Conservation (phyloP, 2,113 vertebrate genomes). For the Microtus pennsylvanicus region DNA sequence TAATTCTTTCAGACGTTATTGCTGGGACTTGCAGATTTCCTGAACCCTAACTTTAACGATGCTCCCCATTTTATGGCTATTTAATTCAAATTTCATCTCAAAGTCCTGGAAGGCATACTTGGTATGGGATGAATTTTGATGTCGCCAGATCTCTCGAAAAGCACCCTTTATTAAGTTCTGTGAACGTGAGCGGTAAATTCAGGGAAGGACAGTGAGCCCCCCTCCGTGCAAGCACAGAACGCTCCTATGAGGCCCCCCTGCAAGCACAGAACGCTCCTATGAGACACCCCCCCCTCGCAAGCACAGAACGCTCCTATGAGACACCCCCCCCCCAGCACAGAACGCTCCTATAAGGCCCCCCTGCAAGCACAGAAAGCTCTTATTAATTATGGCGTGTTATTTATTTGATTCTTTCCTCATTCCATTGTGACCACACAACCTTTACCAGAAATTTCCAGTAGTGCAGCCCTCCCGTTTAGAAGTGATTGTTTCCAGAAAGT, state of each 20-base stretch:
- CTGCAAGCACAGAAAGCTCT: not conserved
- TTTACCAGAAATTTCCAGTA: not conserved
- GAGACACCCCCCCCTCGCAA: not conserved
- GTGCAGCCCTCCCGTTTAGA: not conserved
- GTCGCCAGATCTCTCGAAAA: not conserved
- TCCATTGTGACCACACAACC: not conserved
- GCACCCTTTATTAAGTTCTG: not conserved
- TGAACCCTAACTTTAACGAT: not conserved
- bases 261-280: not conserved
- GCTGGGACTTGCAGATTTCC: not conserved
- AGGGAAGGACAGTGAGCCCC: not conserved
- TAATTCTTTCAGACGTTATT: conserved; percentile 1
- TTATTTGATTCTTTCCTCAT: not conserved
- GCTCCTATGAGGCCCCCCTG: not conserved
- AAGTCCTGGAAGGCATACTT: conserved; percentile 10
- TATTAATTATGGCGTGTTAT: not conserved
- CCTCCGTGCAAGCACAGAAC: not conserved
- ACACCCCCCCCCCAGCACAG: rapidly evolving
- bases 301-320: not conserved
- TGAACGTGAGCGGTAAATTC: not conserved
- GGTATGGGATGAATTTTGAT: not conserved
- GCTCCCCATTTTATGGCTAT: not conserved
- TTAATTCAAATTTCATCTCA: conserved; percentile 3
- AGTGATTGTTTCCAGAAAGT: not conserved
- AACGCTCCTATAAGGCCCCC: not conserved